Conservation (phyloP, 92 coral and sea anemone genomes). For the Palythoa caribaeorum region DNA sequence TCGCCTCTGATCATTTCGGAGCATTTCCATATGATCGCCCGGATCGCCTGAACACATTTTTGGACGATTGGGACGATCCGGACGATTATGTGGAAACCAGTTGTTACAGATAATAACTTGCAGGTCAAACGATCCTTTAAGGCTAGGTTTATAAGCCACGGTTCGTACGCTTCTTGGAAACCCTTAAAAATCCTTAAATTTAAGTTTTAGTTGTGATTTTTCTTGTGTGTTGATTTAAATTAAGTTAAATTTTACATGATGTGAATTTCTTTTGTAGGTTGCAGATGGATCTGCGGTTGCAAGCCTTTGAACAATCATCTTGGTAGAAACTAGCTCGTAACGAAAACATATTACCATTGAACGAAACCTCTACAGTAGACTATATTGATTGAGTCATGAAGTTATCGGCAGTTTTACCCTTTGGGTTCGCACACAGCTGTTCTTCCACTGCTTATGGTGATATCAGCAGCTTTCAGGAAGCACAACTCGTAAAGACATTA, state of each 20-base stretch:
- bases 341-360: not conserved
- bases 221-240: not conserved
- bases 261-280: constrained; percentile 3
- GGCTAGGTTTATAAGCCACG: no score
- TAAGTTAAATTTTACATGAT: not conserved
- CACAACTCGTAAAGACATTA: no score
- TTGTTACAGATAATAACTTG: no score
- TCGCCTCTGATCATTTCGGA: no score
- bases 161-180: no score
- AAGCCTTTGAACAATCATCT: constrained; percentile 4
- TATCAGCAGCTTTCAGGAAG: no score
- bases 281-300: constrained; percentile 6
- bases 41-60: no score
- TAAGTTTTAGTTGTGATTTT: not conserved
- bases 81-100: no score
- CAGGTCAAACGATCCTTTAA: no score
- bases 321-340: not conserved
- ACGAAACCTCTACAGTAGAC: not conserved
- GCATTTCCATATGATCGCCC: no score
- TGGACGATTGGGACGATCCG: no score
- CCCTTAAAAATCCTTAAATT: no score
- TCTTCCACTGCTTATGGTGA: not conserved
- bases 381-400: not conserved
- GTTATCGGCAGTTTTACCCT: not conserved
- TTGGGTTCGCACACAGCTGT: not conserved